Conservation (phyloP, 2,888 invertebrate genomes). For the Cryptophagus acutangulus region DNA sequence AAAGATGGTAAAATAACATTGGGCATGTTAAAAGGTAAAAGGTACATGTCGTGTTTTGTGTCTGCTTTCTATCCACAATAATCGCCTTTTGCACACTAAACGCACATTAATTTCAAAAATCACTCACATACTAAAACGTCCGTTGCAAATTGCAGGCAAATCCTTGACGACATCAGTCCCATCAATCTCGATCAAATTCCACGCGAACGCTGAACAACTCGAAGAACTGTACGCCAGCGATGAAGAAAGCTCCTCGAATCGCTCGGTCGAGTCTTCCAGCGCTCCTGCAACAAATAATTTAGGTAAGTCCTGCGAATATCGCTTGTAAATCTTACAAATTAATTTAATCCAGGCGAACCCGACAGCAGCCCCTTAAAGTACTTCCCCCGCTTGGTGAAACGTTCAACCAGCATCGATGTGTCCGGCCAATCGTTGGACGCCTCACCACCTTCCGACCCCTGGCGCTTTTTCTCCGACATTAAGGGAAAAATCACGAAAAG, state of each 20-base stretch:
- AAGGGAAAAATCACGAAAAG: constrained; percentile 71
- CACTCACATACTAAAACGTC: too few relatives aligned
- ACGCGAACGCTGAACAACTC: constrained; percentile 71
- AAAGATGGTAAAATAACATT: constrained; percentile 44
- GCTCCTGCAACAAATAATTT: constrained; percentile 15
- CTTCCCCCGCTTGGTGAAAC: constrained; percentile 56
- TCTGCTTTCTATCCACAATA: not conserved
- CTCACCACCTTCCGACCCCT: constrained; percentile 58
- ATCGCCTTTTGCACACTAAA: not conserved
- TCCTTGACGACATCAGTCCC: constrained; percentile 47
- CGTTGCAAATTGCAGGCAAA: constrained; percentile 39
- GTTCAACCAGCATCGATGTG: constrained; percentile 59
- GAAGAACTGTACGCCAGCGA: constrained; percentile 64
- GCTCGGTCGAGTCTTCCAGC: constrained; percentile 5
- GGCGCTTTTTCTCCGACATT: constrained; percentile 68
- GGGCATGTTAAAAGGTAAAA: constrained; percentile 48
- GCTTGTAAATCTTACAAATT: too few relatives aligned
- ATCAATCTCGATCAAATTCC: constrained; percentile 63
- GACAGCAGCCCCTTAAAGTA: constrained; percentile 54
- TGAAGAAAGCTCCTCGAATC: constrained; percentile 45
- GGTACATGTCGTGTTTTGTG: constrained; percentile 35
- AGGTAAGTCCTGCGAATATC: too few relatives aligned
- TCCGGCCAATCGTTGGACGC: constrained; percentile 38
- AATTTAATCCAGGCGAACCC: constrained; percentile 32
- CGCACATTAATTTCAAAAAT: too few relatives aligned